These are phyloP conservation scores for Mylabris sibirica DNA, from an alignment of 2,888 invertebrate genomes.

Conservation along the genomic window DNA sequence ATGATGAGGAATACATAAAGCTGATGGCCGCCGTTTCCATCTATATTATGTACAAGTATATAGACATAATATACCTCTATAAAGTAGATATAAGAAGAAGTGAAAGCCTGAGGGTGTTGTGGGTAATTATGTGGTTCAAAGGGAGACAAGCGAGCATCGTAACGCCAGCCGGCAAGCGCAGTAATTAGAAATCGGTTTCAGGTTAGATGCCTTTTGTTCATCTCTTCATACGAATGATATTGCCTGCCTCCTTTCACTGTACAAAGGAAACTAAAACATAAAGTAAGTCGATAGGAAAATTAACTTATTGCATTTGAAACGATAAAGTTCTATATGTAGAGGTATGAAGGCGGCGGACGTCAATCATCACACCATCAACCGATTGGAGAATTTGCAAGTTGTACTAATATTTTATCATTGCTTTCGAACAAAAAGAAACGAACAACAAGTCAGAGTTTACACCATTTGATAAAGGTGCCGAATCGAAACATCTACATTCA, in stretches of 20 bases:
- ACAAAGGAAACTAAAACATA: constrained; percentile 46
- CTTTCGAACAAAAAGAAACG: not conserved
- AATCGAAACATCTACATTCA: no score
- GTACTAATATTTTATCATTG: not conserved
- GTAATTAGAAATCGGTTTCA: constrained; percentile 55
- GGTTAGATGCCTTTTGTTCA: constrained; percentile 43
- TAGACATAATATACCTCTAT: not conserved
- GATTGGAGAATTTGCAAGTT: not conserved
- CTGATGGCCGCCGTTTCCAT: constrained; percentile 2
- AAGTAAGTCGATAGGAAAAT: constrained; percentile 45
- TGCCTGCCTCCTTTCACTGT: constrained; percentile 40
- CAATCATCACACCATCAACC: not conserved
- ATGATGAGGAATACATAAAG: not conserved
- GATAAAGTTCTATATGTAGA: constrained; percentile 9
- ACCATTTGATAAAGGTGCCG: no score
- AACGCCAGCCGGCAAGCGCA: constrained; percentile 45
- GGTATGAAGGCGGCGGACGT: not conserved
- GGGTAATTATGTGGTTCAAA: constrained; percentile 57
- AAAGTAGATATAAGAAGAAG: constrained; percentile 20
- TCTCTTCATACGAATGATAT: constrained; percentile 44
- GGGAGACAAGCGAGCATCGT: constrained; percentile 49
- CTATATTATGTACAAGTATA: not conserved
- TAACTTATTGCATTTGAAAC: constrained; percentile 38
- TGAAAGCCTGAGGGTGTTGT: constrained; percentile 50
- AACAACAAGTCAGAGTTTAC: no score